phyloP scores from a whole-genome alignment of 2,888 invertebrate genomes.

The Aromia moschata region DNA sequence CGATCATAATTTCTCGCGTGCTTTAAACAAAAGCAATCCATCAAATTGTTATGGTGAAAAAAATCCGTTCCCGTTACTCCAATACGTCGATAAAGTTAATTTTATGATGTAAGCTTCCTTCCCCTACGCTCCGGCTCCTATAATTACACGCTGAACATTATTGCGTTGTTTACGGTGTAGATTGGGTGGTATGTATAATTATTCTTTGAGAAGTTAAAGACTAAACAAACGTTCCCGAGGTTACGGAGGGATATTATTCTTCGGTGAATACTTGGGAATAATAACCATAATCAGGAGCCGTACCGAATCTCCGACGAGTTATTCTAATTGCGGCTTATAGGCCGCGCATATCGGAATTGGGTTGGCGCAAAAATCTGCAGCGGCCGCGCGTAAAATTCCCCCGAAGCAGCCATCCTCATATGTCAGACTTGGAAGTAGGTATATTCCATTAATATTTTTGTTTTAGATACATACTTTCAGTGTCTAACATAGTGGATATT shows the following conservation, averaged over 20 bases:
- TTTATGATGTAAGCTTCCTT: constrained; percentile 26
- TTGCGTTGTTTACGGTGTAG: constrained; percentile 23
- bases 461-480: too few relatives aligned
- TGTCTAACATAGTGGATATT: too few relatives aligned
- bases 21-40: constrained; percentile 13
- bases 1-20: constrained; percentile 8
- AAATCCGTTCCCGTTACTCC: constrained; percentile 13
- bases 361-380: background rate
- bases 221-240: constrained; percentile 17
- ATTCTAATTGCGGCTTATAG: too few relatives aligned
- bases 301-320: background rate
- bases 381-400: background rate
- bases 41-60: constrained; percentile 11
- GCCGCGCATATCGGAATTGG: background rate
- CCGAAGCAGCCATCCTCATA: too few relatives aligned
- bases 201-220: constrained; percentile 15
- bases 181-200: constrained; percentile 13
- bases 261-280: constrained; percentile 31
- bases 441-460: too few relatives aligned
- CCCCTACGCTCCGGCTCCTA: constrained; percentile 7
- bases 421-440: too few relatives aligned
- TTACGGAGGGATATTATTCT: constrained; percentile 26
- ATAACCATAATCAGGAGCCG: constrained; percentile 18
- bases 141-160: constrained; percentile 22
- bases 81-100: constrained; percentile 21